Conservation (phyloP, 2,113 vertebrate species). For the Urocolius indicus region DNA sequence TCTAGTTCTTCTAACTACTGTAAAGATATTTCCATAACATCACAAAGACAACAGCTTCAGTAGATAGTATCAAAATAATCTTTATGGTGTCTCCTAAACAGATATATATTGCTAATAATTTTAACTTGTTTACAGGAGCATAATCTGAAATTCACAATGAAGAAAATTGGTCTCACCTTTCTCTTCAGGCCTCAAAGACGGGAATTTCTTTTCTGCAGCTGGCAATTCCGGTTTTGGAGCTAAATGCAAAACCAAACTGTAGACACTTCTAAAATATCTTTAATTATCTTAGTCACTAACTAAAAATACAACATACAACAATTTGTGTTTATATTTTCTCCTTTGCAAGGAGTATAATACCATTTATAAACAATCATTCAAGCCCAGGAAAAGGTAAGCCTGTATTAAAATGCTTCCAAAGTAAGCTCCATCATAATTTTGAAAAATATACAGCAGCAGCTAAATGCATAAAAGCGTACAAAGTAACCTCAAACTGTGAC, state of each 20-base stretch:
- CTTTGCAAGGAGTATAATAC: background rate
- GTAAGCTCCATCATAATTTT: background rate
- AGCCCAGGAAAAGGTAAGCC: background rate
- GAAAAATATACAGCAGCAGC: background rate
- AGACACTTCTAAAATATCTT: slow-evolving; percentile 14
- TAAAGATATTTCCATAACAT: background rate
- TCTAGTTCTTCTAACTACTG: background rate
- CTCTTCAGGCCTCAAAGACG: slow-evolving; percentile 81
- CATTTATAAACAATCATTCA: background rate
- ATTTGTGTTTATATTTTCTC: background rate
- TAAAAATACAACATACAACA: background rate
- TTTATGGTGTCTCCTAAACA: background rate
- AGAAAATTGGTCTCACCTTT: slow-evolving; percentile 79
- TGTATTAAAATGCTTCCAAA: background rate
- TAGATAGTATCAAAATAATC: background rate
- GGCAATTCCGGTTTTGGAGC: slow-evolving; percentile 86
- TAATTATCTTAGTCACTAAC: background rate
- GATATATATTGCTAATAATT: background rate
- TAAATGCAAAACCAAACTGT: slow-evolving; percentile 64
- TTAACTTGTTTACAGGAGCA: background rate
- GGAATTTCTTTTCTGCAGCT: slow-evolving; percentile 82
- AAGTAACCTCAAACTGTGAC: background rate
- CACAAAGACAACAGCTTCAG: background rate
- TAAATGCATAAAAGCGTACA: background rate
- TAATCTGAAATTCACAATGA: background rate